These are phyloP conservation scores for Dendrolimus houi DNA, from an alignment of 2,888 invertebrate species.

Conservation along the genomic window DNA sequence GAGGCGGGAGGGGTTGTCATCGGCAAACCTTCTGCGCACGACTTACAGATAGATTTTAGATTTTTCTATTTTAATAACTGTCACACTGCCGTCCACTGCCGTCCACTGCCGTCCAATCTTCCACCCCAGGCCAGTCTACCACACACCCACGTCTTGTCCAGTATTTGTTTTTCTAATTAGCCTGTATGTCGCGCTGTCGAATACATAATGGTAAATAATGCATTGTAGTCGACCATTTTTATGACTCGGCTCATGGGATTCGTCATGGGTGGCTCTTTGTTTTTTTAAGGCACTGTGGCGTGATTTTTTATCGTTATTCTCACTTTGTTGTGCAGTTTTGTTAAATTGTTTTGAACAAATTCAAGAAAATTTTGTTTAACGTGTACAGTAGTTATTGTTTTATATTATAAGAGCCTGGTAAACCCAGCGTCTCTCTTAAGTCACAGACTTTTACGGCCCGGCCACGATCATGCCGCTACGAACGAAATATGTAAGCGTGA, in stretches of 20 bases:
- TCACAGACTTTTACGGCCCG: no score
- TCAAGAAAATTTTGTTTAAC: no score
- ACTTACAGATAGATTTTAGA: no score
- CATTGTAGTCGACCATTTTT: conserved; percentile 70
- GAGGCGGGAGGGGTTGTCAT: no score
- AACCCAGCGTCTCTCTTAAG: no score
- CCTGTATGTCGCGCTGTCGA: conserved; percentile 63
- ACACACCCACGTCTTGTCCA: conserved; percentile 61
- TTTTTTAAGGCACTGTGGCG: conserved; percentile 4
- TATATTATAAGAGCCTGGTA: no score
- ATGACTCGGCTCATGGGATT: conserved; percentile 53
- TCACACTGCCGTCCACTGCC: neutral
- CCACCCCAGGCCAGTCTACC: neutral
- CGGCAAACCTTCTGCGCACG: no score
- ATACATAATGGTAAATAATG: conserved; percentile 74
- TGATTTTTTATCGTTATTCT: conserved; percentile 23
- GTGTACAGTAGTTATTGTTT: no score
- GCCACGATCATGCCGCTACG: no score
- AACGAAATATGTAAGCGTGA: no score
- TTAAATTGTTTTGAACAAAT: conserved; percentile 12
- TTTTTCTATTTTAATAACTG: no score
- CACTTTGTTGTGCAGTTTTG: conserved; percentile 18
- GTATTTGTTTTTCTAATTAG: conserved; percentile 69
- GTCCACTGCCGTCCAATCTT: neutral
- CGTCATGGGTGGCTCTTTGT: conserved; percentile 60